Conservation (phyloP, 2,113 vertebrate species). For the Sebastes schlegelii region DNA sequence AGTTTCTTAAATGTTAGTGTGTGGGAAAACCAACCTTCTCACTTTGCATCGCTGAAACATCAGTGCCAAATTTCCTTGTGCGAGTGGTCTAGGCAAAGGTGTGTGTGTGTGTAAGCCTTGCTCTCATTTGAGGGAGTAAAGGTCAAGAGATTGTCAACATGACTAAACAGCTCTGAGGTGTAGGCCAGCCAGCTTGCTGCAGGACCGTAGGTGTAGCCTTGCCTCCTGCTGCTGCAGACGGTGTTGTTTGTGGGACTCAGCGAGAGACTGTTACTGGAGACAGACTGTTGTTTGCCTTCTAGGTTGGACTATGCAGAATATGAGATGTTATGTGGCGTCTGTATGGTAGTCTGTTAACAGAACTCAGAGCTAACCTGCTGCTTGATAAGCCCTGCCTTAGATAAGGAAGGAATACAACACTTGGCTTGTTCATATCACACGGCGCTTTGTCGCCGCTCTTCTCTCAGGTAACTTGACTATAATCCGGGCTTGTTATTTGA, state of each 20-base stretch:
- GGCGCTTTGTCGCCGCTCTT: constrained; percentile 57
- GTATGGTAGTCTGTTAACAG: constrained; percentile 22
- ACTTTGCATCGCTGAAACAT: constrained; percentile 40
- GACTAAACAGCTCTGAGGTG: constrained; percentile 56
- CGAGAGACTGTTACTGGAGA: constrained; percentile 67
- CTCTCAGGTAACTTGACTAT: constrained; percentile 80
- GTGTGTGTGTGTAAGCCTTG: constrained; percentile 29
- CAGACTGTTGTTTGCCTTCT: constrained; percentile 74
- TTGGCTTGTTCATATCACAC: constrained; percentile 46
- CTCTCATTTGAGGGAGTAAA: constrained; percentile 47
- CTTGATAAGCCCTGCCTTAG: constrained; percentile 62
- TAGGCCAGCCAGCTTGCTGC: constrained; percentile 31
- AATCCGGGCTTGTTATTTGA: constrained; percentile 54
- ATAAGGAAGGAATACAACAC: constrained; percentile 40
- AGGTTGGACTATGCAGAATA: constrained; percentile 74
- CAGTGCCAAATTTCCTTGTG: constrained; percentile 49
- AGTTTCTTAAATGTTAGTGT: constrained; percentile 39
- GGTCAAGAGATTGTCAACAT: constrained; percentile 62
- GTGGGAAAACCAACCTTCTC: constrained; percentile 6
- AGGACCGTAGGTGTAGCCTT: constrained; percentile 48
- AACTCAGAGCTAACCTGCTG: constrained; percentile 46
- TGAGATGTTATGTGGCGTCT: constrained; percentile 27
- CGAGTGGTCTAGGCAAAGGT: constrained; percentile 20
- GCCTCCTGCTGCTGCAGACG: constrained; percentile 46
- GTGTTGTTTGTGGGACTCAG: constrained; percentile 43